Conservation (phyloP, 2,888 invertebrate genomes). For the Cheiracanthium punctorium region DNA sequence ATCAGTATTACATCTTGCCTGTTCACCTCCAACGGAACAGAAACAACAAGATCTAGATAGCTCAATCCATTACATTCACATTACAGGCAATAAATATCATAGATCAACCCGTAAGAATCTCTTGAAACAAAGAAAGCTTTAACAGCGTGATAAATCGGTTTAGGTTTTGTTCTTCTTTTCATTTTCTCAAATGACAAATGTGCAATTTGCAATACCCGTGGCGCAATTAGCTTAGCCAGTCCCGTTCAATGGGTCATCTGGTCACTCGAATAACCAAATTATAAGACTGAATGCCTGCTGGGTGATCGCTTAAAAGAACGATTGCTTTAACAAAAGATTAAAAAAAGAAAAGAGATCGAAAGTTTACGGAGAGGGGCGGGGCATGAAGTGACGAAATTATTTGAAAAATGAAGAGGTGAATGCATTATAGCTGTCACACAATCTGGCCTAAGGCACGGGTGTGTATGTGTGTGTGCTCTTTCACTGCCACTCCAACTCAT, state of each 20-base stretch:
- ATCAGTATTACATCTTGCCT: no score
- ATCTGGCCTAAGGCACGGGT: neutral
- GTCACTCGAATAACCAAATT: neutral
- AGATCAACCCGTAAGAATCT: no score
- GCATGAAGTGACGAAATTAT: neutral
- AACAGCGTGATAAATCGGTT: no score
- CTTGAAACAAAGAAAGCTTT: no score
- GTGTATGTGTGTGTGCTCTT: neutral
- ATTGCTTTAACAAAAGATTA: neutral
- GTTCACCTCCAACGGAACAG: no score
- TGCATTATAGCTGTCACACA: neutral
- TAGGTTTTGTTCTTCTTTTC: no score
- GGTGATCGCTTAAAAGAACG: neutral
- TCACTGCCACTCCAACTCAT: no score
- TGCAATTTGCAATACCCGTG: neutral
- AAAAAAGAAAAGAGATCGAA: neutral
- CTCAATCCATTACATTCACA: no score
- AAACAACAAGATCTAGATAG: no score
- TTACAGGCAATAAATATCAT: no score
- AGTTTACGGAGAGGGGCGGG: neutral
- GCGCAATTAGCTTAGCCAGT: neutral
- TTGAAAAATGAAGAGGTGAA: neutral
- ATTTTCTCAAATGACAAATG: neutral
- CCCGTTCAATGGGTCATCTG: neutral
- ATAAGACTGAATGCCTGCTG: neutral